These are phyloP conservation scores for Drusus annulatus DNA, from an alignment of 1,140 invertebrate genomes.

Conservation along the genomic window DNA sequence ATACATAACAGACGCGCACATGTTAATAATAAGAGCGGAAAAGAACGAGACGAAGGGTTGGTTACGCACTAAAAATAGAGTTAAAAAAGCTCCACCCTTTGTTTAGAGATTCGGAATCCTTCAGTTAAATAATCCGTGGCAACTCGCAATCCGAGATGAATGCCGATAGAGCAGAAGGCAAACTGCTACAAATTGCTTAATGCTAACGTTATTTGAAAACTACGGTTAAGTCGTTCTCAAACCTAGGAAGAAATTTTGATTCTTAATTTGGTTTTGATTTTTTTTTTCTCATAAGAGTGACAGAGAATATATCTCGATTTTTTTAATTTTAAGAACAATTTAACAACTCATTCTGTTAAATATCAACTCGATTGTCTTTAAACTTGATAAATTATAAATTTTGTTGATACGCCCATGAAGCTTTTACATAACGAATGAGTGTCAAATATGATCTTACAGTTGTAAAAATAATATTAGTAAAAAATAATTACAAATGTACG, in stretches of 20 bases:
- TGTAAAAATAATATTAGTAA: no score
- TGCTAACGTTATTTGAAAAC: conserved; percentile 33
- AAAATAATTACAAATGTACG: no score
- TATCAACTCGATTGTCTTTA: no score
- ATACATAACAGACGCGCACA: conserved; percentile 4
- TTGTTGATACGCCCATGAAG: no score
- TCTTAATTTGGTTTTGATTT: no score
- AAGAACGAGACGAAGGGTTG: conserved; percentile 16
- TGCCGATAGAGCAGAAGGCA: conserved; percentile 3
- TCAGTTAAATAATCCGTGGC: conserved; percentile 22
- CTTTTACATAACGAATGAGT: no score
- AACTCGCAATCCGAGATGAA: conserved; percentile 1
- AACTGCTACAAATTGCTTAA: conserved; percentile 56
- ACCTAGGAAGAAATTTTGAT: neutral
- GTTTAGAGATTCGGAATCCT: conserved; percentile 8
- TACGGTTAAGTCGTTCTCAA: neutral
- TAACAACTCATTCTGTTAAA: no score
- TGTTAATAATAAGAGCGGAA: conserved; percentile 24
- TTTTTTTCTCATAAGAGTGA: no score
- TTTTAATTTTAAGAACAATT: no score
- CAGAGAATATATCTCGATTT: no score
- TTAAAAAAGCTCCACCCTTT: conserved; percentile 25
- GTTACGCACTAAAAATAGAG: neutral
- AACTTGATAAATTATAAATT: no score
- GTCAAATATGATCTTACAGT: no score